A percentile compares a stretch with the other conserved stretches of the same genome.
These are phyloP conservation scores for Pocillopora grandis DNA, from an alignment of 92 coral and sea anemone species.

Conservation along the genomic window DNA sequence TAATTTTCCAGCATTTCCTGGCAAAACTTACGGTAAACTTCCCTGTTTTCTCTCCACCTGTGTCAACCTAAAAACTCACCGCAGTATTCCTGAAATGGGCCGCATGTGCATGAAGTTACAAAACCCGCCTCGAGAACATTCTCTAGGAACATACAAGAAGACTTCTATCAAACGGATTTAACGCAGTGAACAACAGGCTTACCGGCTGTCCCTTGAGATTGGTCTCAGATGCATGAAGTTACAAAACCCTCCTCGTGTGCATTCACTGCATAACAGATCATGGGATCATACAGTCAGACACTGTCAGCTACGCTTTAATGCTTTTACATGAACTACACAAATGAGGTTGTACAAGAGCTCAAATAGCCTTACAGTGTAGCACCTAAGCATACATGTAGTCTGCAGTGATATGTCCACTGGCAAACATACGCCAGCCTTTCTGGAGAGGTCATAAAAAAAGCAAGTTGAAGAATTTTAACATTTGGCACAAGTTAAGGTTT, in stretches of 20 bases:
- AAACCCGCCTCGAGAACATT: slow-evolving; percentile 95
- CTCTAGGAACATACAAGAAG: slow-evolving; percentile 81
- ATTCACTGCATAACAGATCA: slow-evolving; percentile 79
- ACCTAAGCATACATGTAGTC: too few relatives aligned
- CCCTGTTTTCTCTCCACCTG: neutral
- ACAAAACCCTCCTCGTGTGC: slow-evolving; percentile 97
- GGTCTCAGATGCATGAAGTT: slow-evolving; percentile 98
- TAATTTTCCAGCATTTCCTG: neutral
- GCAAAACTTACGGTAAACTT: neutral
- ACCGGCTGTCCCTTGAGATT: slow-evolving; percentile 89
- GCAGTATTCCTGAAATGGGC: slow-evolving; percentile 93
- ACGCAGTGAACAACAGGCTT: slow-evolving; percentile 53
- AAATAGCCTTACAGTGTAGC: too few relatives aligned
- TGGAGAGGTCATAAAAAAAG: too few relatives aligned
- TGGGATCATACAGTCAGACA: slow-evolving; percentile 38
- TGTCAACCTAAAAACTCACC: slow-evolving; percentile 67
- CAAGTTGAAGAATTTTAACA: too few relatives aligned
- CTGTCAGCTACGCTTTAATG: neutral
- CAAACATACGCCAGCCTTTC: too few relatives aligned
- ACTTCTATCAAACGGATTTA: slow-evolving; percentile 44
- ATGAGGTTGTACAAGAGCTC: neutral
- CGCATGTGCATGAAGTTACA: slow-evolving; percentile 99
- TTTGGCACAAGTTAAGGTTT: too few relatives aligned
- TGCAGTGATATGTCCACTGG: too few relatives aligned
- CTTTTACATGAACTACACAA: neutral